Evolutionary conservation across 2,888 invertebrate species (phyloP).

Genomic region (Nomada ferruginata): DNA sequence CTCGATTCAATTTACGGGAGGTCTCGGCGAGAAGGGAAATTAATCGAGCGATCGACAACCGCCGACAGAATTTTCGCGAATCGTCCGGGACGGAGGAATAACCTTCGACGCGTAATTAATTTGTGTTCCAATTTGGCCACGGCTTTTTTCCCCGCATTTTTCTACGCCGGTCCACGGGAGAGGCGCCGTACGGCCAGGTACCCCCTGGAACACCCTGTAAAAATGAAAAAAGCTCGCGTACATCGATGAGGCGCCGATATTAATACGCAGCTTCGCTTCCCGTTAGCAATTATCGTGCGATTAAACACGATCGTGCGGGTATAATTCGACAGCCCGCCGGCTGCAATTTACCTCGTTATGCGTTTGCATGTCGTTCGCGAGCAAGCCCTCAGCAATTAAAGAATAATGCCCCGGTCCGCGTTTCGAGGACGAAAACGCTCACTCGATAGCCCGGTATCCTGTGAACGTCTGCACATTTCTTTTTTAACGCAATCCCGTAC

Average conservation of each 20-base stretch:
- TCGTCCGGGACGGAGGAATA: not conserved
- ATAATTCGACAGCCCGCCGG: slow-evolving; percentile 28
- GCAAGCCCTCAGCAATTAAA: slow-evolving; percentile 7
- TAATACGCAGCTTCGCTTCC: slow-evolving; percentile 30
- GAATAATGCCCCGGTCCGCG: not conserved
- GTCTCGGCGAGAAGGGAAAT: not conserved
- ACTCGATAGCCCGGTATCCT: not conserved
- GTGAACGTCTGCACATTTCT: too few relatives aligned
- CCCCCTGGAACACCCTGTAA: not conserved
- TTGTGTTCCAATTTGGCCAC: not conserved
- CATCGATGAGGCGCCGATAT: not conserved
- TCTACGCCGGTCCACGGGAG: not conserved
- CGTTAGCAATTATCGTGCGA: slow-evolving; percentile 47
- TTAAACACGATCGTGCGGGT: slow-evolving; percentile 41
- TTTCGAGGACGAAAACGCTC: not conserved
- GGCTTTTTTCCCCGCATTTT: not conserved
- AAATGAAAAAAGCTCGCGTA: too few relatives aligned
- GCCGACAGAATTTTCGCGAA: slow-evolving; percentile 11
- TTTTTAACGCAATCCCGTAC: not conserved
- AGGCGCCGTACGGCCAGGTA: too few relatives aligned
- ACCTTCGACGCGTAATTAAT: not conserved
- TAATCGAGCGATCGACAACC: slow-evolving; percentile 6
- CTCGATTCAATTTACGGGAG: slow-evolving; percentile 5
- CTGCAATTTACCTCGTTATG: slow-evolving; percentile 46
- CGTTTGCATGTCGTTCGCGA: slow-evolving; percentile 22